Percentiles rank a stretch among this genome's conserved stretches.
Evolutionary conservation across 2,797 vertebrate species (phyloP).

Genomic region (Nasua narica): DNA sequence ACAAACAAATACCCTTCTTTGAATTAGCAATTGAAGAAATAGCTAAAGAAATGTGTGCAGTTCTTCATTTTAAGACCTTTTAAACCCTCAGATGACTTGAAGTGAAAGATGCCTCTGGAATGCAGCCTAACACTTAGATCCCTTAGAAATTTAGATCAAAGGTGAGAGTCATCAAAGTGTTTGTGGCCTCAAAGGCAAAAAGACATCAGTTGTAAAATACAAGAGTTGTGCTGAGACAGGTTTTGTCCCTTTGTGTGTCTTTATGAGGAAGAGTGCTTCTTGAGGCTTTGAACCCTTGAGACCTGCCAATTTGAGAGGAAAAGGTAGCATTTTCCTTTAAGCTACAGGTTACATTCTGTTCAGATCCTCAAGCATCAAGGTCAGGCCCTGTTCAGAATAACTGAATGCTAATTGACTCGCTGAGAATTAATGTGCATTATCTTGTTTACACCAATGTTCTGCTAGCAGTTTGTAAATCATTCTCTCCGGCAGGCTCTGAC

Average conservation of each 20-base stretch:
- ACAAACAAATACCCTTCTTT: slow-evolving; percentile 1
- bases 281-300: neutral
- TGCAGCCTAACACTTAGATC: neutral
- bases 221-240: neutral
- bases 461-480: slow-evolving; percentile 64
- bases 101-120: slow-evolving; percentile 41
- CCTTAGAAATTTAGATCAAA: slow-evolving; percentile 65
- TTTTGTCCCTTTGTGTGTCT: neutral
- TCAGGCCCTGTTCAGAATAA: slow-evolving; percentile 55
- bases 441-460: slow-evolving; percentile 62
- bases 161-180: slow-evolving; percentile 51
- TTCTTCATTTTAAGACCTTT: slow-evolving; percentile 15
- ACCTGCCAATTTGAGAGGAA: neutral
- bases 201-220: neutral
- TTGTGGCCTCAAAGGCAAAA: slow-evolving; percentile 50
- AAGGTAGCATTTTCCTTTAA: slow-evolving; percentile 50
- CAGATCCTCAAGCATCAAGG: slow-evolving; percentile 55
- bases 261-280: neutral
- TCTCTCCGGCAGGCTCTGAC: neutral
- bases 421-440: slow-evolving; percentile 45
- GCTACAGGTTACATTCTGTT: slow-evolving; percentile 41
- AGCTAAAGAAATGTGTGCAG: neutral
- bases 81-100: neutral
- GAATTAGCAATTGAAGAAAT: slow-evolving; percentile 1
- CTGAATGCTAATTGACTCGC: slow-evolving; percentile 61